Evolutionary conservation across 2,113 vertebrate species (phyloP).

Genomic region (Corynorhinus townsendii): DNA sequence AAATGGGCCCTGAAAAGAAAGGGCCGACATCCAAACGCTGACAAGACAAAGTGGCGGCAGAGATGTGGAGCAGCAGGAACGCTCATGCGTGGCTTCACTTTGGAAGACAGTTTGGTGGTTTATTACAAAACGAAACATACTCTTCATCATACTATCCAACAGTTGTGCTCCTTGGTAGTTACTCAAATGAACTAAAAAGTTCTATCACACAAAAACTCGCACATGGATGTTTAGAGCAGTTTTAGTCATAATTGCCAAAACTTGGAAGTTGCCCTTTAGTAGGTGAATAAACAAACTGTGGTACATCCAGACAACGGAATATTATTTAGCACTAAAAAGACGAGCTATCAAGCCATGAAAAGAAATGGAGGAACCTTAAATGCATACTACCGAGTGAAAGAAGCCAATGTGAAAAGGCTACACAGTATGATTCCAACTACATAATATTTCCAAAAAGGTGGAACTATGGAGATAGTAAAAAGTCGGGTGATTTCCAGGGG

Average conservation of each 20-base stretch:
- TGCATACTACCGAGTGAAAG: background rate
- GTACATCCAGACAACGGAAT: background rate
- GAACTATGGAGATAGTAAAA: background rate
- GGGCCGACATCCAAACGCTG: background rate
- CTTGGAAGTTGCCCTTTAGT: background rate
- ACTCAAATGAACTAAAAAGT: background rate
- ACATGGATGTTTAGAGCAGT: background rate
- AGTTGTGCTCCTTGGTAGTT: background rate
- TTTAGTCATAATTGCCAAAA: background rate
- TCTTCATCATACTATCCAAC: background rate
- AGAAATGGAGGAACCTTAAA: background rate
- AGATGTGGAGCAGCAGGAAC: background rate
- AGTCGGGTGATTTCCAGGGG: background rate
- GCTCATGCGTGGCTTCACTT: background rate
- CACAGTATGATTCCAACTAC: background rate
- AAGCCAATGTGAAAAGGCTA: background rate
- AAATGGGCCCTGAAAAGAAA: constrained; percentile 88
- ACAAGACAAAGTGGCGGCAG: background rate
- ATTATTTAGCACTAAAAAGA: background rate
- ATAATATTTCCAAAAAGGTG: background rate
- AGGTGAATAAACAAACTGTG: background rate
- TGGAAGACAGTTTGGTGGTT: background rate
- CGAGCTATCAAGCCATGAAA: background rate
- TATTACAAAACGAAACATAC: background rate
- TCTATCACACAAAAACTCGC: background rate